These are phyloP conservation scores for Seriola rivoliana DNA, from an alignment of 2,113 vertebrate species.

Conservation along the genomic window DNA sequence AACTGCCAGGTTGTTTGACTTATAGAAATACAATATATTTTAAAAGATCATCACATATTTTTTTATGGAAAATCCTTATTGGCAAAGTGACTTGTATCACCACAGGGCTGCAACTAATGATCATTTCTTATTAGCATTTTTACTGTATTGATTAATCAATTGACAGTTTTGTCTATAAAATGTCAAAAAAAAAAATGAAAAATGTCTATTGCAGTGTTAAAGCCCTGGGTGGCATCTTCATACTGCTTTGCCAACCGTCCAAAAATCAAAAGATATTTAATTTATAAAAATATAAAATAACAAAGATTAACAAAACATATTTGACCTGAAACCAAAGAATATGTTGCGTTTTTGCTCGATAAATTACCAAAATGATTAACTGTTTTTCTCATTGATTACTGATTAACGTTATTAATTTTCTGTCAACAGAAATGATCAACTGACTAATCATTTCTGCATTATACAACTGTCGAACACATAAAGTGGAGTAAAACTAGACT, in stretches of 20 bases:
- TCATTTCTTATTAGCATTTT: not conserved
- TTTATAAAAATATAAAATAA: not conserved
- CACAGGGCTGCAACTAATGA: not conserved
- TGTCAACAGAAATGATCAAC: not conserved
- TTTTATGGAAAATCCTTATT: too few species aligned
- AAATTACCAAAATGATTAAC: not conserved
- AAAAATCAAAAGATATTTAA: not conserved
- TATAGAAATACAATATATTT: not conserved
- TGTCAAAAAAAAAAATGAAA: not conserved
- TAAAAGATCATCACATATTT: too few species aligned
- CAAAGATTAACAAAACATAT: not conserved
- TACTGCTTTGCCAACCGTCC: not conserved
- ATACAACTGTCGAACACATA: not conserved
- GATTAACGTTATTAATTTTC: not conserved
- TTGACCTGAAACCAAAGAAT: not conserved
- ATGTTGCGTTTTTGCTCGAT: not conserved
- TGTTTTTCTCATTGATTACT: not conserved
- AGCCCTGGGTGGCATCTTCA: not conserved
- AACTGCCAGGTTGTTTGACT: not conserved
- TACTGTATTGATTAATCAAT: not conserved
- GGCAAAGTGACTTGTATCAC: not conserved
- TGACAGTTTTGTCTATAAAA: not conserved
- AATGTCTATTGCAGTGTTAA: not conserved
- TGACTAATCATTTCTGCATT: not conserved
- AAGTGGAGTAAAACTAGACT: not conserved